A percentile compares a stretch with the other conserved stretches of the same genome.
Evolutionary conservation across 2,888 invertebrate species (phyloP).

Genomic region (Plusia festucae): DNA sequence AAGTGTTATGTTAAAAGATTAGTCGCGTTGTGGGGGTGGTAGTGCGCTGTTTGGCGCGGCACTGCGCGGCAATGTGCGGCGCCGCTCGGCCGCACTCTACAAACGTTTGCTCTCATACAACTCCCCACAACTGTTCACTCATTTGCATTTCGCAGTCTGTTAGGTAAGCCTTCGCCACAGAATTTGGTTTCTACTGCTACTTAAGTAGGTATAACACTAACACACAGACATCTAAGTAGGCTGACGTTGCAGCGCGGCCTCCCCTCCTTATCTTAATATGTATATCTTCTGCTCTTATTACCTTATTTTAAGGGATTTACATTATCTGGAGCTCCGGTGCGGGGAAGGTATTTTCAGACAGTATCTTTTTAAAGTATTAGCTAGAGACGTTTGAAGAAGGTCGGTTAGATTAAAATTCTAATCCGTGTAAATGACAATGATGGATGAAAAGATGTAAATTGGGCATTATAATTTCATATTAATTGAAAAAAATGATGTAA

Average conservation of each 20-base stretch:
- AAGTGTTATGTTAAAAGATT: constrained; percentile 75
- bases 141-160: constrained; percentile 78
- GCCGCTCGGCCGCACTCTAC: constrained; percentile 55
- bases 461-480: background rate
- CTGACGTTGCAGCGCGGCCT: constrained; percentile 36
- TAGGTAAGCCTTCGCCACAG: constrained; percentile 65
- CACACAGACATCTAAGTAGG: constrained; percentile 45
- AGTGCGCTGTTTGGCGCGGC: constrained; percentile 28
- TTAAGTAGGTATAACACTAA: constrained; percentile 53
- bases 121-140: constrained; percentile 70
- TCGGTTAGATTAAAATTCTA: background rate
- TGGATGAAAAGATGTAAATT: background rate
- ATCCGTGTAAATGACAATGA: background rate
- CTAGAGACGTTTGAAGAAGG: constrained; percentile 21
- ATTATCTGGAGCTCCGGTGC: constrained; percentile 35
- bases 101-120: constrained; percentile 72
- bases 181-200: constrained; percentile 59
- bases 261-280: constrained; percentile 34
- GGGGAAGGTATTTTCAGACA: constrained; percentile 32
- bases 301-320: constrained; percentile 42
- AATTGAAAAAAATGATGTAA: background rate
- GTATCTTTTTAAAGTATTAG: constrained; percentile 43
- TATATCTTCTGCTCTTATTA: constrained; percentile 39
- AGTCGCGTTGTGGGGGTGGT: constrained; percentile 53
- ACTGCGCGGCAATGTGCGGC: constrained; percentile 47